phyloP scores from a whole-genome alignment of 1,140 invertebrate species.

The Trigoniulus corallinus region DNA sequence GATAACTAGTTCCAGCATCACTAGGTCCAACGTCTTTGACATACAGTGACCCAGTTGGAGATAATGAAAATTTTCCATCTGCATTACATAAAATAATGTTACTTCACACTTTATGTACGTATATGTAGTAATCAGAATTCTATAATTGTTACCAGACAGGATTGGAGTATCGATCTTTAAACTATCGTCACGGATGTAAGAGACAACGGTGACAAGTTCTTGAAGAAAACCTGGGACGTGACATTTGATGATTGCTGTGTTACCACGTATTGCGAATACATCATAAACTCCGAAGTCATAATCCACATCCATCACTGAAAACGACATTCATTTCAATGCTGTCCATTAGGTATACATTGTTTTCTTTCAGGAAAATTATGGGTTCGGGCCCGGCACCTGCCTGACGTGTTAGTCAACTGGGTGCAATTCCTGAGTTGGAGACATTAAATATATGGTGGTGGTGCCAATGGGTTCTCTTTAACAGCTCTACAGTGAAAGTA shows the following conservation, averaged over 20 bases:
- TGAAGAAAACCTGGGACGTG: slow-evolving; percentile 60
- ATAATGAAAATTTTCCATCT: not conserved
- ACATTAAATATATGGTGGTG: no score
- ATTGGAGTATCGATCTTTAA: slow-evolving; percentile 37
- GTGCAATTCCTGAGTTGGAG: no score
- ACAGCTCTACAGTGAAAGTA: no score
- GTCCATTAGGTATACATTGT: no score
- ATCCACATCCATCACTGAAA: slow-evolving; percentile 1
- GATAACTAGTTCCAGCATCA: not conserved
- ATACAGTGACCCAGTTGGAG: not conserved
- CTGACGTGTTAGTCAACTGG: no score
- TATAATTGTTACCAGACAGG: not conserved
- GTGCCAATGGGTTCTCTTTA: no score
- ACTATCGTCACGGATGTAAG: slow-evolving; percentile 59
- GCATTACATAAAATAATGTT: not conserved
- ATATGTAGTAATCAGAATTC: not conserved
- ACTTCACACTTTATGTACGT: not conserved
- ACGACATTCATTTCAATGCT: no score
- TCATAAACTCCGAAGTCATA: slow-evolving; percentile 36
- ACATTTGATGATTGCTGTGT: slow-evolving; percentile 63
- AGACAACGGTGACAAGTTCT: slow-evolving; percentile 62
- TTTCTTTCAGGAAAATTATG: no score
- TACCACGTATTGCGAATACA: slow-evolving; percentile 52
- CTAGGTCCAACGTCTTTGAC: not conserved
- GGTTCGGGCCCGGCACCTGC: no score